Evolutionary conservation across 2,888 invertebrate genomes (phyloP).

Genomic region (Sepiola atlantica): DNA sequence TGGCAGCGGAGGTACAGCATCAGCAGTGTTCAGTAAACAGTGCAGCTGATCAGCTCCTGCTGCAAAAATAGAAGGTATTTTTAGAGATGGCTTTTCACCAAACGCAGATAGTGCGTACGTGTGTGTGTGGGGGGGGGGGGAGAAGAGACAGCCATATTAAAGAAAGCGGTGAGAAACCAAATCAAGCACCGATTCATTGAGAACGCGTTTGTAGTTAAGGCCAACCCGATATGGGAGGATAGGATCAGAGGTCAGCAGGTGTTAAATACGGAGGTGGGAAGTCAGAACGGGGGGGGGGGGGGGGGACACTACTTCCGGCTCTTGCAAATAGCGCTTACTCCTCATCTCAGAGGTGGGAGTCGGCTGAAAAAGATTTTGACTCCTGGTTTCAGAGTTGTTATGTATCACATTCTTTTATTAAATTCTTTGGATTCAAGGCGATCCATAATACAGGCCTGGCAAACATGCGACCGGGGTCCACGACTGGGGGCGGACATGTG

Average conservation of each 20-base stretch:
- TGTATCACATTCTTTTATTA: too few species aligned
- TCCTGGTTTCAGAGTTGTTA: too few species aligned
- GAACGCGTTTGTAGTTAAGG: background rate
- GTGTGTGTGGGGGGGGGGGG: too few species aligned
- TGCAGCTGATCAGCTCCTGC: background rate
- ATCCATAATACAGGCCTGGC: too few species aligned
- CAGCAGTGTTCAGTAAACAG: constrained; percentile 32
- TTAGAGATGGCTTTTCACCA: constrained; percentile 32
- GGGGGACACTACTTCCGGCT: too few species aligned
- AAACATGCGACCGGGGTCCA: too few species aligned
- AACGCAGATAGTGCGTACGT: background rate
- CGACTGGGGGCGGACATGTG: too few species aligned
- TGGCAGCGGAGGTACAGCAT: background rate
- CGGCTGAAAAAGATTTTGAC: too few species aligned
- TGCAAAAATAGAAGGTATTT: background rate
- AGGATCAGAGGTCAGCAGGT: background rate
- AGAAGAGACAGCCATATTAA: background rate
- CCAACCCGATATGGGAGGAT: background rate
- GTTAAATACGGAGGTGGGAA: background rate
- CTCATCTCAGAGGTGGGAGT: too few species aligned
- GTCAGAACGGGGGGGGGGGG: too few species aligned
- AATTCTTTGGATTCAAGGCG: too few species aligned
- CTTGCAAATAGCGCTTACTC: too few species aligned
- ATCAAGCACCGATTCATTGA: background rate
- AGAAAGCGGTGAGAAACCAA: background rate